Evolutionary conservation across 2,797 vertebrate genomes (phyloP), one percentile per base, ranked within the genome.

Genomic region (Scleropages formosus): DNA sequence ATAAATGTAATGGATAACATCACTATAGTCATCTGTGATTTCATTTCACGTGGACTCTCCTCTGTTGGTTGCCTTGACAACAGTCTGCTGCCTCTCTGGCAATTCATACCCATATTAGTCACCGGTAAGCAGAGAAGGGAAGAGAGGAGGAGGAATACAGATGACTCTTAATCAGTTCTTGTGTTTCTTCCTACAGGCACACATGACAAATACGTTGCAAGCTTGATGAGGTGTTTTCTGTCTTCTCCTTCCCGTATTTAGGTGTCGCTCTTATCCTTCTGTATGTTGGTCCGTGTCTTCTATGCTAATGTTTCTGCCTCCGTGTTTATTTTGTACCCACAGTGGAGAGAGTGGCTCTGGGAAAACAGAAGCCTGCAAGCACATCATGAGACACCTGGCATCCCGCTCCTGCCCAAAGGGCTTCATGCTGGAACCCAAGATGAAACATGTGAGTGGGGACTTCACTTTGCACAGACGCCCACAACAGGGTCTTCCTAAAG

Each of bases 301-400:
- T 61, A 4, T 9, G 20, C 4, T 4, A 59, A 61, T 16, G 10
- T 7, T 39, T 9, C 63, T 20, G 71, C 0, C 62, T 13, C 66
- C 27, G 65, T n/a, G 78, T 9, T 47, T 7, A 80, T 10, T 82
- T 1, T 84, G 65, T 73, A 73, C 78, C 65, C 72, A 6, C 81
- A 98, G 97, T 82, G 97, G 97, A 74, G 96, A 98, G 88, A 94
- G 95, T 85, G 96, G 96, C 75, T 97, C 97, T 75, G 97, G 97
- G 67, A 98, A 98, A 85, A 93, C 94, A 0, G 93, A 96, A 87
- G 95, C 95, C 74, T 93, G 91, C 87, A 97, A 95, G 77, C 95
- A 98, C 78, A 95, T 98, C 60, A 83, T 95, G 82, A 94, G 92
- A 81, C 96, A 98, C 83, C 91, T 98, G 74, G 86, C 89, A 26